Conservation (phyloP, 2,113 vertebrate genomes). For the Phyllostomus hastatus region DNA sequence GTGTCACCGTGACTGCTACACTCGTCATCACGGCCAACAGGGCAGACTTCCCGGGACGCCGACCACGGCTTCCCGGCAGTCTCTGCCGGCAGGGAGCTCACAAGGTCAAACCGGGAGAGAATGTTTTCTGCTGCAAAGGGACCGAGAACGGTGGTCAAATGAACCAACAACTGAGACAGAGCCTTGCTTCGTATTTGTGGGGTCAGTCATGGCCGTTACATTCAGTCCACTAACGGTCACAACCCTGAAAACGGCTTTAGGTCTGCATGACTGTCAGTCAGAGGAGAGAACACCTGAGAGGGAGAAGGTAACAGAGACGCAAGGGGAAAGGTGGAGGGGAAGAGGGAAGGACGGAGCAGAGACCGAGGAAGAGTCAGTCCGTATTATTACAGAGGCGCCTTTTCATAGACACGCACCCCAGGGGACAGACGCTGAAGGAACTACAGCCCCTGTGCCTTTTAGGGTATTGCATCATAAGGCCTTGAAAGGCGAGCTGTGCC, state of each 20-base stretch:
- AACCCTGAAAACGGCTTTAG: background rate
- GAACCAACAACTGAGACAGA: background rate
- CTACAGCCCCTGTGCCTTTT: background rate
- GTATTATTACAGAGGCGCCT: rapidly evolving
- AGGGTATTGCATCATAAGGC: background rate
- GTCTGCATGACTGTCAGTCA: background rate
- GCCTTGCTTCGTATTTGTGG: background rate
- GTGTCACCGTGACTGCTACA: background rate
- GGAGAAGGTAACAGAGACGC: background rate
- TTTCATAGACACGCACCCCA: rapidly evolving
- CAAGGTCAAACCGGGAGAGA: background rate
- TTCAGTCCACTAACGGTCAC: background rate
- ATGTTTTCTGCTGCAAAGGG: background rate
- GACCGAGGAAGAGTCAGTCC: background rate
- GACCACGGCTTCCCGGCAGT: background rate
- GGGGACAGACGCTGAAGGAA: background rate
- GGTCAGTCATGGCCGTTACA: background rate
- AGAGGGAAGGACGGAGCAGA: background rate
- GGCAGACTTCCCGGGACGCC: background rate
- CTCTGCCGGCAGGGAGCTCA: background rate
- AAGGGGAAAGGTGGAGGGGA: background rate
- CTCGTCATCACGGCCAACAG: too few relatives aligned
- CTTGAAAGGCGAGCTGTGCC: background rate
- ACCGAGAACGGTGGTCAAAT: rapidly evolving
- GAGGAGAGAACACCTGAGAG: background rate